These are phyloP conservation scores for Lophotis ruficrista DNA, from an alignment of 2,113 vertebrate species.

Conservation along the genomic window DNA sequence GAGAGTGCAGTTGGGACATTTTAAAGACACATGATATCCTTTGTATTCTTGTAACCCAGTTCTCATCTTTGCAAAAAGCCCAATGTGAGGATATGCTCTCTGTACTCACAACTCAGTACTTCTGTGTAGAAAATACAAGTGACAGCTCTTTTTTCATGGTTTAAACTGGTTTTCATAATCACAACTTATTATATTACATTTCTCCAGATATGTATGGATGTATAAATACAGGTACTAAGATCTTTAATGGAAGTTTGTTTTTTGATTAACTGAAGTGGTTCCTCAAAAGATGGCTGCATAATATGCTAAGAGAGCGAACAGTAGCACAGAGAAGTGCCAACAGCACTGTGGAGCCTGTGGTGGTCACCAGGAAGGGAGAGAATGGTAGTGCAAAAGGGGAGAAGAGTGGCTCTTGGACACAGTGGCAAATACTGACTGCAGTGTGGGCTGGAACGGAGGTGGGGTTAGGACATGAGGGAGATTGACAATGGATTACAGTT, in stretches of 20 bases:
- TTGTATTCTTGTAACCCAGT: neutral
- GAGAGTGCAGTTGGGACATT: neutral
- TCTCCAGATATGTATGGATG: neutral
- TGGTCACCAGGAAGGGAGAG: neutral
- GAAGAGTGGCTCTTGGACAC: neutral
- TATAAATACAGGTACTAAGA: neutral
- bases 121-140: neutral
- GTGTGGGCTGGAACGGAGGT: neutral
- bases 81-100: neutral
- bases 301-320: neutral
- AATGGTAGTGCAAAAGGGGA: no score
- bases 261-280: neutral
- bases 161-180: neutral
- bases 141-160: neutral
- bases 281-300: neutral
- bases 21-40: neutral
- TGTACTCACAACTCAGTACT: neutral
- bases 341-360: neutral
- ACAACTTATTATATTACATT: neutral
- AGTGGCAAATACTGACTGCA: neutral
- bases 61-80: neutral
- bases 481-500: neutral
- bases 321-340: neutral
- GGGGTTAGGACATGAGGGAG: neutral
- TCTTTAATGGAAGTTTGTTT: neutral